phyloP scores from a whole-genome alignment of 2,888 invertebrate genomes.

The Perdita meconis region DNA sequence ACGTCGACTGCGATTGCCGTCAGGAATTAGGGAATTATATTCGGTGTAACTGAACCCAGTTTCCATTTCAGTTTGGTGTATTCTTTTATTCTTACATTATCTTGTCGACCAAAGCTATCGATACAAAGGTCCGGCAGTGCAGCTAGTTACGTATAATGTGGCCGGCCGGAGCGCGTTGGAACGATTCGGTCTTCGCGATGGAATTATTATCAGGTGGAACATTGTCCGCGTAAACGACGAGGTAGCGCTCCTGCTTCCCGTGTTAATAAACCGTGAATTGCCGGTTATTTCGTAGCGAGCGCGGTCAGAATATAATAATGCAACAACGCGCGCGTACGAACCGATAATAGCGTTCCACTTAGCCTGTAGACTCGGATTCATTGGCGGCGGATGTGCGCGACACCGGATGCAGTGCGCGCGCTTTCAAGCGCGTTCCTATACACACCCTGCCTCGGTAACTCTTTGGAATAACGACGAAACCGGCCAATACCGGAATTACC shows the following conservation, averaged over 20 bases:
- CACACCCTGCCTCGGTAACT: slow-evolving; percentile 1
- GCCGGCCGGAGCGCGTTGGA: neutral
- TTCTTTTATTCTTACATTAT: neutral
- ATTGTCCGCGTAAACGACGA: slow-evolving; percentile 41
- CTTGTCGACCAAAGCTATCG: neutral
- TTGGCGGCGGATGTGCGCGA: slow-evolving; percentile 29
- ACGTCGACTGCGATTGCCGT: too few species aligned
- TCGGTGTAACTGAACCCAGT: too few species aligned
- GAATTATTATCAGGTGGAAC: slow-evolving; percentile 35
- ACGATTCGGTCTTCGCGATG: slow-evolving; percentile 33
- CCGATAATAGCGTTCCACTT: slow-evolving; percentile 50
- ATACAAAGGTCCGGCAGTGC: neutral
- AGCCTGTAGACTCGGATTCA: slow-evolving; percentile 18
- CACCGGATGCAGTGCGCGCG: neutral
- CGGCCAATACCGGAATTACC: slow-evolving; percentile 75
- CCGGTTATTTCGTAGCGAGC: slow-evolving; percentile 37
- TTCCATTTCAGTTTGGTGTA: too few species aligned
- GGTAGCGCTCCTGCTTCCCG: slow-evolving; percentile 11
- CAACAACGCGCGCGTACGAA: slow-evolving; percentile 13
- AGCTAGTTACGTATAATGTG: neutral
- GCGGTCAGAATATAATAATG: slow-evolving; percentile 47
- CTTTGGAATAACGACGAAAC: slow-evolving; percentile 48
- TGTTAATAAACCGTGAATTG: slow-evolving; percentile 51
- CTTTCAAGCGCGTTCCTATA: neutral
- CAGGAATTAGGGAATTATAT: too few species aligned